Conservation (phyloP, 2,113 vertebrate genomes). For the Agelaius tricolor region DNA sequence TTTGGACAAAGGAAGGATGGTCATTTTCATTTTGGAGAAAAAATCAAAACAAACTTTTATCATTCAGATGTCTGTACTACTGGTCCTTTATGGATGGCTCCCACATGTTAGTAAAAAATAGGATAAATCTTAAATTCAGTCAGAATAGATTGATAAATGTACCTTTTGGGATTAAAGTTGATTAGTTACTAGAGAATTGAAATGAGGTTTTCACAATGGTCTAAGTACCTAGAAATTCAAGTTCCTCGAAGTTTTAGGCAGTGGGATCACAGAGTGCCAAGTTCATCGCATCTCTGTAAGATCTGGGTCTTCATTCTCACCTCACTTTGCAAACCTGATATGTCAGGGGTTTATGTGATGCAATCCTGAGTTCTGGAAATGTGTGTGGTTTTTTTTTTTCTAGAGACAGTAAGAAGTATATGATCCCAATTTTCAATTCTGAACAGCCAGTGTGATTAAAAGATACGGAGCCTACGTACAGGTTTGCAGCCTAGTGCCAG, state of each 20-base stretch:
- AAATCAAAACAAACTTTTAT: not conserved
- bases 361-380: not conserved
- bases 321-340: not conserved
- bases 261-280: not conserved
- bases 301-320: not conserved
- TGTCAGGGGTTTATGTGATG: not conserved
- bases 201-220: not conserved
- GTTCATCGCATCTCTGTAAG: not conserved
- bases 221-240: not conserved
- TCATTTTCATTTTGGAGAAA: not conserved
- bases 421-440: not conserved
- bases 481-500: not conserved
- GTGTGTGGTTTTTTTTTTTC: not conserved
- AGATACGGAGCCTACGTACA: not conserved
- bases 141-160: not conserved
- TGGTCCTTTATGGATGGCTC: not conserved
- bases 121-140: not conserved
- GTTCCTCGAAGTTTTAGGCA: not conserved
- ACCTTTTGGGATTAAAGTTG: not conserved
- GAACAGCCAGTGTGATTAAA: not conserved
- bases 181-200: not conserved
- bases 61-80: not conserved
- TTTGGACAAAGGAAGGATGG: not conserved
- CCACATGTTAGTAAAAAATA: not conserved
- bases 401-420: not conserved